Evolutionary conservation across 2,888 invertebrate genomes (phyloP), one percentile per base, ranked within the genome.

Genomic region (Agriotes lineatus): DNA sequence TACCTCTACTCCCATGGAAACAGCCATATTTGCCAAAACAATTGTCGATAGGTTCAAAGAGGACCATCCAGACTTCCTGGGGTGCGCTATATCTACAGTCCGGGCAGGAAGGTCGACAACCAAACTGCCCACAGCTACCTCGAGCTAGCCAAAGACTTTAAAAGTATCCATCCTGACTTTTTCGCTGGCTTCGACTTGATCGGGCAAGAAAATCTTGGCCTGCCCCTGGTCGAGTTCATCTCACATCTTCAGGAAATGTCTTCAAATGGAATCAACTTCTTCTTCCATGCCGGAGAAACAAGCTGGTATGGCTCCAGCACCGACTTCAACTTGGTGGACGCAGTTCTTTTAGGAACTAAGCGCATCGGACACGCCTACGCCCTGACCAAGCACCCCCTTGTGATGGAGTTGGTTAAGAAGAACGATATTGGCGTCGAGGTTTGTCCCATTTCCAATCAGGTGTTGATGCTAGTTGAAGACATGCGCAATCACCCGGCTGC

Each of bases 171-270:
- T 79, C 91, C 93, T 0, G 86, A 90, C 9, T 88, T 90, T 67
- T 84, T 94, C 19, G 91, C 90, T 25, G 95, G 95, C 1, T 94
- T 94, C 74, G 95, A 95, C 85, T 84, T 95, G 70, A 93, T 94
- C 0, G 94, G 93, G 0, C 92, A 93, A 79, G 94, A 95, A 80
- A 94, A 94, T 78, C 75, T 82, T 42, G 93, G 93, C 0, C 81
- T 83, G 39, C 91, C 94, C 0, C 80, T 94, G 0, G 81, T 85
- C 37, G 86, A 88, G 1, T 93, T 91, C 71, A 85, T 89, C 0
- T 85, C 89, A 0, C 83, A 88, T 65, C 77, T 93, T 33, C 75
- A 86, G 19, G 77, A 80, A 1, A 80, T 87, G 3, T 85, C 86
- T 0, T 42, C 58, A 0, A 75, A 79, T 33, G 37, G 37, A 14